Evolutionary conservation across 35 echinoderm and acorn worm species (phyloP).

Genomic region (Ophiothrix spiculata): DNA sequence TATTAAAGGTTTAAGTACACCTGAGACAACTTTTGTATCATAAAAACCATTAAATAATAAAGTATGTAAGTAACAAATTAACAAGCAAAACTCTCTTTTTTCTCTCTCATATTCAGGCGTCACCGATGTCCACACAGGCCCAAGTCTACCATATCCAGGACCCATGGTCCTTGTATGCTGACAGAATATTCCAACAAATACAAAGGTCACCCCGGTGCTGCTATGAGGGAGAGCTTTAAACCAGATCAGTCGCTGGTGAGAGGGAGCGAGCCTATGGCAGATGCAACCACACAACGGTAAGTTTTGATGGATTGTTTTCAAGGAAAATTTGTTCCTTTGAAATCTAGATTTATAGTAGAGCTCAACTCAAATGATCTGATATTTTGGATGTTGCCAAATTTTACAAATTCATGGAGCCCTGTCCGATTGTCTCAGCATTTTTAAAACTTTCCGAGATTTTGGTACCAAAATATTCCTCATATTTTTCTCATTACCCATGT

Average conservation of each 20-base stretch:
- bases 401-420: background rate
- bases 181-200: constrained; percentile 94
- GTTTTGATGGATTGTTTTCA: background rate
- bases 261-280: constrained; percentile 61
- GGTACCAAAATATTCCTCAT: no score
- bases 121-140: constrained; percentile 94
- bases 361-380: background rate
- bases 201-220: constrained; percentile 62
- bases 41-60: background rate
- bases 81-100: background rate
- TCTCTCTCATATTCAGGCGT: constrained; percentile 49
- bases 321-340: background rate
- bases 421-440: no score
- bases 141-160: constrained; percentile 27
- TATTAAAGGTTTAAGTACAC: background rate
- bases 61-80: background rate
- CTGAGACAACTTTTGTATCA: background rate
- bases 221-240: constrained; percentile 84
- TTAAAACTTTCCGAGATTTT: no score
- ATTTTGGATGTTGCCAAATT: background rate
- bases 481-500: no score
- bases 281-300: constrained; percentile 91
- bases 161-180: constrained; percentile 74
- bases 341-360: background rate
- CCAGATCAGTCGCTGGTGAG: constrained; percentile 55